A percentile compares a stretch with the other conserved stretches of the same genome.
phyloP scores from a whole-genome alignment of 2,888 invertebrate genomes.

The Rhagophthalmus giganteus region DNA sequence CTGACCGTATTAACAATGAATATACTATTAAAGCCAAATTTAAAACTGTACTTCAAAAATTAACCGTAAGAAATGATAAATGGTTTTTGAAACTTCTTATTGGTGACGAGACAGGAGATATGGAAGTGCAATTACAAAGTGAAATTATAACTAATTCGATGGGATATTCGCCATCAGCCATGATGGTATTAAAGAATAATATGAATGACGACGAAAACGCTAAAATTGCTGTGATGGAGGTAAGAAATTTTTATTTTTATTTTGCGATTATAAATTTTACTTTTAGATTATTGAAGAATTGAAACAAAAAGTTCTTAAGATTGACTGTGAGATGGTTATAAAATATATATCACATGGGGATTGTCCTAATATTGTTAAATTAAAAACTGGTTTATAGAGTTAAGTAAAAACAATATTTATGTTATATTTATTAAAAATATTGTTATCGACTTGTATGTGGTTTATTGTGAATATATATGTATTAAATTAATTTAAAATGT shows the following conservation, averaged over 20 bases:
- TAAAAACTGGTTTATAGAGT: too few relatives aligned
- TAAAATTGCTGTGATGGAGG: constrained; percentile 37
- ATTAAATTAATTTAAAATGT: too few relatives aligned
- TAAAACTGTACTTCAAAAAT: constrained; percentile 59
- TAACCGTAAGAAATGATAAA: constrained; percentile 58
- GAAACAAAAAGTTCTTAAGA: constrained; percentile 38
- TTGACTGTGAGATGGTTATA: constrained; percentile 46
- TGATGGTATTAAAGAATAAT: constrained; percentile 33
- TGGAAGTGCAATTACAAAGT: constrained; percentile 62
- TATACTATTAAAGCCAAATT: constrained; percentile 64
- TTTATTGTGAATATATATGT: too few relatives aligned
- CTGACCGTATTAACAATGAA: constrained; percentile 50
- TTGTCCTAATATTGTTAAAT: too few relatives aligned
- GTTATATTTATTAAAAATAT: too few relatives aligned
- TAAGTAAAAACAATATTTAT: too few relatives aligned
- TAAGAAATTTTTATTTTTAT: constrained; percentile 17
- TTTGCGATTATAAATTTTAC: constrained; percentile 8
- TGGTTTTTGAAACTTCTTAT: constrained; percentile 64
- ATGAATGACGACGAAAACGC: constrained; percentile 35
- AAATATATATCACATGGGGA: constrained; percentile 37
- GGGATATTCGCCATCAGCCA: constrained; percentile 54
- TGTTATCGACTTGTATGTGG: too few relatives aligned
- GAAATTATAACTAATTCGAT: constrained; percentile 60
- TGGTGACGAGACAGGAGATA: constrained; percentile 60
- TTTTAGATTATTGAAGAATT: constrained; percentile 43